Evolutionary conservation across 2,888 invertebrate genomes (phyloP), one percentile per base, ranked within the genome.

Genomic region (Rosalia funebris): DNA sequence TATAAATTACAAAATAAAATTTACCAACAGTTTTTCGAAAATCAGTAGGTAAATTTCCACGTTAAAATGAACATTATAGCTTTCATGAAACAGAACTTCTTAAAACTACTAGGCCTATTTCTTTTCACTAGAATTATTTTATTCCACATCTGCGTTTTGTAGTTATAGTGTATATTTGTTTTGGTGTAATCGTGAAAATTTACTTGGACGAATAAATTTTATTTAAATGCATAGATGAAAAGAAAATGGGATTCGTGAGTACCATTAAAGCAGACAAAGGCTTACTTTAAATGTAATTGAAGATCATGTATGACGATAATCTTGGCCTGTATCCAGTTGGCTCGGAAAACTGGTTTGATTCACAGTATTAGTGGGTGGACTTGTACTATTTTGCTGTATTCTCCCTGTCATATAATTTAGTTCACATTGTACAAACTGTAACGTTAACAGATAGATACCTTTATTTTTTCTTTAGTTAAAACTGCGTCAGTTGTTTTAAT

Each of bases 211-310:
- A 34, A 48, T 39, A 48, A 9, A 57, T 48, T 50, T 46, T 25
- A 52, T 54, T 54, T 50, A 54, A 56, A 59, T 62, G 60, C 60
- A 53, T 34, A 60, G 54, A 55, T 58, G 62, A 57, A 60, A 60
- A 57, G 57, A 54, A 48, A 57, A 46, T 53, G 57, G 60, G 57
- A 57, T 62, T 60, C 64, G 62, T 60, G 62, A 60, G 60, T 53
- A 62, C 55, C 60, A 57, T 66, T 66, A 66, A 55, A 54, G 54
- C 57, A 57, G 48, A 62, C 66, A 66, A 64, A 66, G 62, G 64
- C 64, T 57, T 59, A 62, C 48, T 66, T 66, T 66, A 62, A 62
- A 62, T 64, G 62, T 66, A 66, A 66, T 66, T 60, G 66, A 66
- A 50, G 59, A 50, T 50, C 61, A 45, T 45, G 60, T 58, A 54